Conservation (phyloP, 2,113 vertebrate species). For the Eulemur macaco region DNA sequence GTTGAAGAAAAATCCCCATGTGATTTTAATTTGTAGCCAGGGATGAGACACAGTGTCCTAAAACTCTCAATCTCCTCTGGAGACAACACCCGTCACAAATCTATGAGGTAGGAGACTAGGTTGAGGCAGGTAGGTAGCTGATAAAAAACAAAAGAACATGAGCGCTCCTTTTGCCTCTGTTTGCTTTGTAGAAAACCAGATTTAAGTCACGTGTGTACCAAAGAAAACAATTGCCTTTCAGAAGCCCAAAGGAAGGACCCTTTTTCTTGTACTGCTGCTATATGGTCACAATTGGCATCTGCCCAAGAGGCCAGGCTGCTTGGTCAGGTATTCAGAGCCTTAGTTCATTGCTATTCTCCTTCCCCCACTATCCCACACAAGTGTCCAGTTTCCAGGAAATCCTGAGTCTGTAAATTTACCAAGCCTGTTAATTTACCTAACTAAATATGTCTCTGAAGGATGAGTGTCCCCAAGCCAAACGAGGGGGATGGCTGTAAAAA, state of each 20-base stretch:
- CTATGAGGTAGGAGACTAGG: not conserved
- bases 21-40: conserved; percentile 14
- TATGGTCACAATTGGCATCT: not conserved
- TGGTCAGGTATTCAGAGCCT: not conserved
- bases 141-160: not conserved
- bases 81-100: not conserved
- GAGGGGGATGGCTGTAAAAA: not conserved
- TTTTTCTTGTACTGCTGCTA: not conserved
- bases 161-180: not conserved
- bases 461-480: not conserved
- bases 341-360: conserved; percentile 25
- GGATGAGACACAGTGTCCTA: not conserved
- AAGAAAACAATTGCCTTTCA: conserved; percentile 26
- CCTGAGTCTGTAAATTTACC: not conserved
- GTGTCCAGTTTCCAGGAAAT: conserved; percentile 33
- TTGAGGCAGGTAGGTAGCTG: not conserved
- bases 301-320: not conserved
- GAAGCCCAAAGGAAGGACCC: not conserved
- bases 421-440: not conserved
- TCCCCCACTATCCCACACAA: not conserved
- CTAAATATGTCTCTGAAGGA: conserved; percentile 32
- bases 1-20: not conserved
- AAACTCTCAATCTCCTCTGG: conserved; percentile 6
- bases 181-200: not conserved
- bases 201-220: not conserved